Evolutionary conservation across 2,113 vertebrate species (phyloP), one percentile per base, ranked within the genome.

Genomic region (Chroicocephalus ridibundus): DNA sequence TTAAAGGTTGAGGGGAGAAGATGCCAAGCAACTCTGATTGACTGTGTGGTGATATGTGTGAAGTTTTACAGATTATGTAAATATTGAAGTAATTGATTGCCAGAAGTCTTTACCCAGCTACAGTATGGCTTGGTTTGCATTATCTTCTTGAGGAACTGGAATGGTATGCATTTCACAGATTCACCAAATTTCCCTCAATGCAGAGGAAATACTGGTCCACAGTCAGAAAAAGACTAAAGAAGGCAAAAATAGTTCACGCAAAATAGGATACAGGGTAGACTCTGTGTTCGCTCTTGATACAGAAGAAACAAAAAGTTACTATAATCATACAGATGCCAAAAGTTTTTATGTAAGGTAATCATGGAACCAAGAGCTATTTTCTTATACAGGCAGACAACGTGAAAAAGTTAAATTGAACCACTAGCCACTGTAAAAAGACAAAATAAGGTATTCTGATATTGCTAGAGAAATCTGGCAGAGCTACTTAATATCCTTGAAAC

Each of bases 1-100:
- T 91, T 95, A 97, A 86, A 86, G 42, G 42, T 60, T 72, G 82
- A 40, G 80, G 81, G 77, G 91, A 93, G 61, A 76, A 75, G 21
- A 52, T 86, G 46, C 65, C 42, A 65, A 77, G 52, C 29, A 77
- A 46, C n/a, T 34, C 58, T 82, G 68, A 54, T 72, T 74, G 49
- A 68, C 54, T 78, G 19, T n/a, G 25, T 75, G 79, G 69, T 80
- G 62, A 68, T 81, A 74, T 42, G 32, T 4, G 0, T 86, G 74
- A 36, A 70, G 32, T 84, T 93, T 95, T 82, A 86, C n/a, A 11
- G 71, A 86, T 72, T 64, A 83, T 60, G 32, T 78, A 88, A 95
- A 87, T 95, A 42, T 81, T 95, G 84, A 64, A 61, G 32, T 88
- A 81, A 83, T 70, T 69, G 66, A 84, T 93, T 66, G 72, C 86